A percentile compares a stretch with the other conserved stretches of the same genome.
These are phyloP conservation scores for Drosophila nebulosa DNA, from an alignment of 1,140 invertebrate genomes.

Conservation along the genomic window DNA sequence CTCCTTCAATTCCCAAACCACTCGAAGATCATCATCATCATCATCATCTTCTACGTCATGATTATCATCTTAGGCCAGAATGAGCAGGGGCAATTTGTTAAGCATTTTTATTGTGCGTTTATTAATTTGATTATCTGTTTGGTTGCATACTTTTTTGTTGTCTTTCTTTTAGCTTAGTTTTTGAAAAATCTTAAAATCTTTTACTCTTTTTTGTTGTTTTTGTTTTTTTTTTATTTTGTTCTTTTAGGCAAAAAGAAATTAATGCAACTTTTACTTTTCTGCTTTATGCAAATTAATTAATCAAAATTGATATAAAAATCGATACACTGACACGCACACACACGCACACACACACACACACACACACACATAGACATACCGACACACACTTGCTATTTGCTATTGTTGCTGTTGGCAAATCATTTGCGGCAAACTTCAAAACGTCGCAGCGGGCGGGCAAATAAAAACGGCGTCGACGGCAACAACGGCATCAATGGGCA, in stretches of 20 bases:
- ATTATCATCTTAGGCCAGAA: conserved; percentile 22
- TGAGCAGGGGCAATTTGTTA: conserved; percentile 72
- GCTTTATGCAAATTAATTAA: conserved; percentile 76
- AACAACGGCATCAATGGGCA: background rate
- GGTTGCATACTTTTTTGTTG: conserved; percentile 53
- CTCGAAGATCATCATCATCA: conserved; percentile 9
- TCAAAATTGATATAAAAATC: conserved; percentile 51
- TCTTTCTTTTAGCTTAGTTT: no score
- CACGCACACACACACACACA: conserved; percentile 33
- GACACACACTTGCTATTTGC: conserved; percentile 40
- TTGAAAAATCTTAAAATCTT: background rate
- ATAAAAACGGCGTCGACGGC: background rate
- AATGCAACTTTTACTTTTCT: conserved; percentile 67
- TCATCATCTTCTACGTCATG: background rate
- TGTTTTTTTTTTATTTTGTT: background rate
- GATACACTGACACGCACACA: background rate
- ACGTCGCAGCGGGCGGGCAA: conserved; percentile 50
- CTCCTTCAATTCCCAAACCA: background rate
- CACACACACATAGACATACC: background rate
- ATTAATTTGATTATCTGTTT: conserved; percentile 69
- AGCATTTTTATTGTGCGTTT: conserved; percentile 77
- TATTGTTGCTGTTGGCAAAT: conserved; percentile 50
- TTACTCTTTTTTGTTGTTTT: no score
- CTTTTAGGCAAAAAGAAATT: conserved; percentile 24
- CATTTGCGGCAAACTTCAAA: conserved; percentile 73